Evolutionary conservation across 2,888 invertebrate species (phyloP).

Genomic region (Scrobipalpa costella): DNA sequence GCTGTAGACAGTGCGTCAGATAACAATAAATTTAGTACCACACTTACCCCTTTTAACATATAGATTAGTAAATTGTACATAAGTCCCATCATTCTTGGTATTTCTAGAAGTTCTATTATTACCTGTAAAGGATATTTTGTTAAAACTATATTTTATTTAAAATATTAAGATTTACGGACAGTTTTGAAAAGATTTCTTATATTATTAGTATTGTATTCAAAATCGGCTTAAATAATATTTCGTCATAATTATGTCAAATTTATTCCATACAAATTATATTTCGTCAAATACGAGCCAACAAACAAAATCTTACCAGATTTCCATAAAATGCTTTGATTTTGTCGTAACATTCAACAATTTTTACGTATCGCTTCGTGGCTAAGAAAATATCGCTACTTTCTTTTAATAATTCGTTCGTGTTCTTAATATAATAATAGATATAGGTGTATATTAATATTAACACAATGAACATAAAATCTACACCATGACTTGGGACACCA

Average conservation of each 20-base stretch:
- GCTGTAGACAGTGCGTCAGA: no score
- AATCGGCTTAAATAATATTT: no score
- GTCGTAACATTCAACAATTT: background rate
- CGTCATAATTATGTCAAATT: no score
- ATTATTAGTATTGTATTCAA: no score
- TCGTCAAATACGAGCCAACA: no score
- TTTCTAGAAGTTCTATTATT: slow-evolving; percentile 4
- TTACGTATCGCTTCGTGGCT: background rate
- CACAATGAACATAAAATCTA: slow-evolving; percentile 5
- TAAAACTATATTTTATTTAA: background rate
- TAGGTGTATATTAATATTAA: slow-evolving; percentile 8
- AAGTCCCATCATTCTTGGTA: slow-evolving; percentile 11
- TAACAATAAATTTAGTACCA: background rate
- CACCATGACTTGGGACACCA: background rate
- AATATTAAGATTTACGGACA: no score
- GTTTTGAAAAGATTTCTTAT: no score
- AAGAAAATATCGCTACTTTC: background rate
- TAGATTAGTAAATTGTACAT: slow-evolving; percentile 1
- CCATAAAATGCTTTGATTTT: slow-evolving; percentile 8
- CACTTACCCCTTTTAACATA: slow-evolving; percentile 1
- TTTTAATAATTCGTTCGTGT: background rate
- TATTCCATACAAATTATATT: no score
- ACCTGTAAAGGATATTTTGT: background rate
- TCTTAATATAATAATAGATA: background rate
- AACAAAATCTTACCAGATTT: background rate